A percentile compares a stretch with the other conserved stretches of the same genome.
Conservation (phyloP, 30 jellyfish, hydroid and myxozoan genomes). For the Hydractinia symbiolongicarpus region DNA sequence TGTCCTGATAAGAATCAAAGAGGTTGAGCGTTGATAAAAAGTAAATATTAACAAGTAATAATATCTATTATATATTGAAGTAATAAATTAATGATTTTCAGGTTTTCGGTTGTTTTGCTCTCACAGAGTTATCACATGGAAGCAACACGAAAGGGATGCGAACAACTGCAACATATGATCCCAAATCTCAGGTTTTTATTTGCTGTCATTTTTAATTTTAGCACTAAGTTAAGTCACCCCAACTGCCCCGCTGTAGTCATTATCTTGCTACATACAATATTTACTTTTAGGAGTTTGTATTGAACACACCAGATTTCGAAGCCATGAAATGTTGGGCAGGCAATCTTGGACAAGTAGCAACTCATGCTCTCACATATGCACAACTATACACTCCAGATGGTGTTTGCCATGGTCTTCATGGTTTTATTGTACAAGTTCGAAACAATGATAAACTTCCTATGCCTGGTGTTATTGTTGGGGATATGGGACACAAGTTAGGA, state of each 20-base stretch:
- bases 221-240: too few species aligned
- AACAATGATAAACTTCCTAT: constrained; percentile 38
- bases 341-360: constrained; percentile 73
- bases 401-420: constrained; percentile 83
- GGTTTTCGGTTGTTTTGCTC: constrained; percentile 87
- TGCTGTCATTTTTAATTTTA: too few species aligned
- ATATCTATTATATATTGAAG: too few species aligned
- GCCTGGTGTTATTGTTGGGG: constrained; percentile 93
- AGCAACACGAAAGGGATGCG: constrained; percentile 93
- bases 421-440: constrained; percentile 72
- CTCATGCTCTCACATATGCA: constrained; percentile 88
- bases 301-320: constrained; percentile 80
- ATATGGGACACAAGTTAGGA: constrained; percentile 91
- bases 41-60: too few species aligned
- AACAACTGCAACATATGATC: constrained; percentile 91
- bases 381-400: constrained; percentile 99
- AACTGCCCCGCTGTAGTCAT: too few species aligned
- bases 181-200: constrained; percentile 61
- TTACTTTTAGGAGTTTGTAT: constrained; percentile 65
- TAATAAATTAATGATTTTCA: not conserved
- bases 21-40: too few species aligned
- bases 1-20: too few species aligned
- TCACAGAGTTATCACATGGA: constrained; percentile 91
- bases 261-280: too few species aligned
- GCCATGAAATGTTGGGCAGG: constrained; percentile 98